phyloP scores from a whole-genome alignment of 1,140 invertebrate genomes.

The Lanistes nyassanus region DNA sequence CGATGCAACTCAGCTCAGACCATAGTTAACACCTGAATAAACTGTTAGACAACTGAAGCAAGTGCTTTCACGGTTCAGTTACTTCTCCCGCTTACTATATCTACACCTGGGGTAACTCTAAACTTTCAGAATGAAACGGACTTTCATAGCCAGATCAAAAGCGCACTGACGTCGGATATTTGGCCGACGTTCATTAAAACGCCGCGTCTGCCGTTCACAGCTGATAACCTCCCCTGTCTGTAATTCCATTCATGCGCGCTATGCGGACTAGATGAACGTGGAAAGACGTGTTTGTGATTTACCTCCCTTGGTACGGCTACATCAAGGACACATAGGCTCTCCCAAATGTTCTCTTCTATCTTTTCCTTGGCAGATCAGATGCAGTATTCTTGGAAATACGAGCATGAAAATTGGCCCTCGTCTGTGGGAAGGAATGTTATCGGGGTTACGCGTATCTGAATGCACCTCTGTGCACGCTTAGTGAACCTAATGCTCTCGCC shows the following conservation, averaged over 20 bases:
- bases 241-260: background rate
- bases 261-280: background rate
- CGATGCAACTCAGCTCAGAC: too few species aligned
- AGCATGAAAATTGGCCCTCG: too few species aligned
- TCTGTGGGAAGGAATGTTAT: background rate
- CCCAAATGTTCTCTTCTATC: background rate
- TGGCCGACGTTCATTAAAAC: background rate
- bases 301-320: background rate
- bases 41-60: too few species aligned
- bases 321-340: background rate
- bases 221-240: background rate
- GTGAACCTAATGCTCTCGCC: too few species aligned
- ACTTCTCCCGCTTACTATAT: too few species aligned
- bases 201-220: background rate
- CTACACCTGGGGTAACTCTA: too few species aligned
- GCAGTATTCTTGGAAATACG: too few species aligned
- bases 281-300: background rate
- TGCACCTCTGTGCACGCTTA: background rate
- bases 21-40: too few species aligned
- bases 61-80: too few species aligned
- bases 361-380: background rate
- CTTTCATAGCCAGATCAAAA: background rate
- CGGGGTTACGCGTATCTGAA: background rate
- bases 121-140: too few species aligned
- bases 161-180: background rate